These are phyloP conservation scores for Chymomyza procnemis DNA, from an alignment of 2,888 invertebrate genomes.

Conservation along the genomic window DNA sequence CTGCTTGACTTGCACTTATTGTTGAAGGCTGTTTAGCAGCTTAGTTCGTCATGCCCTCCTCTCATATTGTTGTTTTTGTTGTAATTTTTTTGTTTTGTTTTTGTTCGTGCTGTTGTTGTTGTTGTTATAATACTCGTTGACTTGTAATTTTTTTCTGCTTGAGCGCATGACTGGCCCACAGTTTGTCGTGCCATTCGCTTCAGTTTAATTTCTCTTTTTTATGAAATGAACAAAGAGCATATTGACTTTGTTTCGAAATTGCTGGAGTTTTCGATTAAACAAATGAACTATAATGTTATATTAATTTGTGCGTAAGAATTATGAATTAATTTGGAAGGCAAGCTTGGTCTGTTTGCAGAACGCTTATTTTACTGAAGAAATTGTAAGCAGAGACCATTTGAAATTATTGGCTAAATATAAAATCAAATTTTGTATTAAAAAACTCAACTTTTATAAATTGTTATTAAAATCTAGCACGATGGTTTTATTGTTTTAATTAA, in stretches of 20 bases:
- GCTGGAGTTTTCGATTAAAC: neutral
- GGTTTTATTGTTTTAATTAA: too few relatives aligned
- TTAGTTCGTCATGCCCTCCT: neutral
- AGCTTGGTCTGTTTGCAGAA: too few relatives aligned
- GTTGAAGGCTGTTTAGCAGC: slow-evolving; percentile 48
- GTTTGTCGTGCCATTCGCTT: neutral
- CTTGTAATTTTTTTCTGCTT: slow-evolving; percentile 33
- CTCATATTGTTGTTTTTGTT: slow-evolving; percentile 15
- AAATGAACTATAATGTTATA: too few relatives aligned
- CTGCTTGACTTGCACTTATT: slow-evolving; percentile 52
- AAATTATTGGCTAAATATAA: too few relatives aligned
- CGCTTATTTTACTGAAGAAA: too few relatives aligned
- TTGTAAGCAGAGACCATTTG: too few relatives aligned
- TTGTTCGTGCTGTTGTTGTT: slow-evolving; percentile 14
- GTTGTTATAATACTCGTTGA: slow-evolving; percentile 27
- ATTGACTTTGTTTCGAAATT: neutral
- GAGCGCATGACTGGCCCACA: slow-evolving; percentile 31
- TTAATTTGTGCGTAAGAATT: too few relatives aligned
- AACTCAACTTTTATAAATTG: too few relatives aligned
- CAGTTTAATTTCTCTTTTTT: neutral
- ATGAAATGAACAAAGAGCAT: neutral
- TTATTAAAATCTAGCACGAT: too few relatives aligned
- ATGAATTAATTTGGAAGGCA: too few relatives aligned
- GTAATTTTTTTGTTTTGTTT: neutral
- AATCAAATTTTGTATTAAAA: too few relatives aligned